Evolutionary conservation across 2,888 invertebrate genomes (phyloP), one percentile per base, ranked within the genome.

Genomic region (Heliothis peltigera): DNA sequence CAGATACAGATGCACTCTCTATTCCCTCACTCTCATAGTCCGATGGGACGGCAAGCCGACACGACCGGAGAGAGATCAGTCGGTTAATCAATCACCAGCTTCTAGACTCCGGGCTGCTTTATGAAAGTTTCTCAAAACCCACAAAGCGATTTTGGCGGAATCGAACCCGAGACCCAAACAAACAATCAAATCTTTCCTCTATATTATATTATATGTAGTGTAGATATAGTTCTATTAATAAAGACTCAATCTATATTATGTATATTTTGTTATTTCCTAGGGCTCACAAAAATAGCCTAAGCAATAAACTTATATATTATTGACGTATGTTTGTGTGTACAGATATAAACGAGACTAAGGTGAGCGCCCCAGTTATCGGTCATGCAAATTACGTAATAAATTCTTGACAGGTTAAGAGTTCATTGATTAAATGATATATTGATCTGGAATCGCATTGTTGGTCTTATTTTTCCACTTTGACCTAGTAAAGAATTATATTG

Each of bases 361-460:
- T 63, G 56, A 73, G n/a, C 52, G 59, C 19, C 39, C 68, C 74
- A 57, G 68, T 75, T 75, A 57, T 63, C 63, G 25, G 58, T 17
- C 19, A 19, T 49, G 15, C 4, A 0, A 57, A 42, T 35, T 21
- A 59, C 8, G 6, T 7, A 25, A 6, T 8, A 70, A 42, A 49
- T 12, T 12, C 10, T n/a, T 2, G 17, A 22, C 18, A 22, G 52
- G 28, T 72, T 58, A 39, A 7, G 22, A 28, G 43, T 19, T 46
- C 18, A 54, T n/a, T 39, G 46, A 47, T 52, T 69, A 17, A 8
- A 25, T 35, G 7, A n/a, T 49, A 32, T 46, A 1, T 35, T 49
- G 56, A 22, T 32, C 21, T 48, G 42, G 17, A n/a, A n/a, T 18
- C 12, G 0, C n/a, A n/a, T 8, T 25, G 49, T 18, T 35, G n/a